Percentiles rank a stretch among this genome's conserved stretches.
Evolutionary conservation across 2,888 invertebrate genomes (phyloP).

Genomic region (Pyrocoelia pectoralis): DNA sequence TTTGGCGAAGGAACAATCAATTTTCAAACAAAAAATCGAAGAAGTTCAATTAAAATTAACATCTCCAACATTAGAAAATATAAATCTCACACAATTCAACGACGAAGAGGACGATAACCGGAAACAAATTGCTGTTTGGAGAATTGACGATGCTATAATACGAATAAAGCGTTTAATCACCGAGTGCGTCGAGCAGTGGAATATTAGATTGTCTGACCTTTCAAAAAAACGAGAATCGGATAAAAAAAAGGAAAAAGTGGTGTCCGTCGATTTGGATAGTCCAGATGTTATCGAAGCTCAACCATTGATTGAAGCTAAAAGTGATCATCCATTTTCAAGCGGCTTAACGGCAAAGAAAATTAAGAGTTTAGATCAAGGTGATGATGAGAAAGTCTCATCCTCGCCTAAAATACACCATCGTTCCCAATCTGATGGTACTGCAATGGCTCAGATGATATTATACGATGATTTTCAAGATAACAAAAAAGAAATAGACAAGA

Average conservation of each 20-base stretch:
- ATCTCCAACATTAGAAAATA: constrained; percentile 68
- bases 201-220: constrained; percentile 62
- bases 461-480: constrained; percentile 51
- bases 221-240: constrained; percentile 53
- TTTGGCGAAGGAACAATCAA: constrained; percentile 72
- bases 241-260: constrained; percentile 49
- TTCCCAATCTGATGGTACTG: constrained; percentile 59
- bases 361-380: constrained; percentile 58
- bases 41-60: constrained; percentile 80
- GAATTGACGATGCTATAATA: constrained; percentile 69
- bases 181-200: constrained; percentile 78
- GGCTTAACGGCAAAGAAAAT: constrained; percentile 59
- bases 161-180: constrained; percentile 72
- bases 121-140: constrained; percentile 56
- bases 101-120: constrained; percentile 43
- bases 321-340: constrained; percentile 47
- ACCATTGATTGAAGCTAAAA: constrained; percentile 40
- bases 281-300: constrained; percentile 36
- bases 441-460: constrained; percentile 48
- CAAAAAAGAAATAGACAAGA: constrained; percentile 64
- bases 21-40: constrained; percentile 82
- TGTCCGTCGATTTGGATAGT: constrained; percentile 47
- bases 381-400: constrained; percentile 49
- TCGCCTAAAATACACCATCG: constrained; percentile 57
- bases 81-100: constrained; percentile 52